Evolutionary conservation across 2,888 invertebrate genomes (phyloP), one percentile per base, ranked within the genome.

Genomic region (Willowsia nigromaculata): DNA sequence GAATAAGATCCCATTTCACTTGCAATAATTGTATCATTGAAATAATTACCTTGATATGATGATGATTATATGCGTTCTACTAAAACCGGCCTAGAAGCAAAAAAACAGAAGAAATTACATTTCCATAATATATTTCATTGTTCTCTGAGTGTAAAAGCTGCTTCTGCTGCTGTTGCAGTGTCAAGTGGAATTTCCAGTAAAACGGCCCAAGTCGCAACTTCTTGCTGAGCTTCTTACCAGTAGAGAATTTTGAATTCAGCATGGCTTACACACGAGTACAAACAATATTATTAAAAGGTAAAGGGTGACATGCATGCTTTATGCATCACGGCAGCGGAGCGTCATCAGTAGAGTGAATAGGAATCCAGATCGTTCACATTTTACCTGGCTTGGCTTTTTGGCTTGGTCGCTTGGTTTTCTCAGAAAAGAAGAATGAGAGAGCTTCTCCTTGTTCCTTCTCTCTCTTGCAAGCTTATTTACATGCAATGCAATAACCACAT

Each of bases 41-140:
- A 88, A 84, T 84, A 88, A 88, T 88, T 88, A 88, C 88, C 80
- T 88, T 37, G n/a, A n/a, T 68, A n/a, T 88, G 88, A 87, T 88
- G 74, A 40, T 40, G 22, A 18, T 71, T 11, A 18, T 53, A 4
- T 25, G 18, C 56, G 18, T 18, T 40, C 1, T 59, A 25, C 13
- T 18, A 22, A 43, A 47, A 25, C 74, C 71, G 40, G 71, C 27
- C 74, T 27, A 40, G 40, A 40, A 33, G 25, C 71, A 22, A 68
- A 18, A 33, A 40, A 40, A 71, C 22, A 37, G 18, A 27, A 25
- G 25, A 30, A 74, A 47, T 47, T 47, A 74, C 43, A 50, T 76
- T 76, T 76, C 71, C 71, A 71, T 43, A 47, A 47, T 74, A 47
- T 76, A 76, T 53, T 50, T 53, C 53, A 76, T 50, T 76, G 53